Conservation (phyloP, 1,140 invertebrate species). For the Macrobrachium nipponense region DNA sequence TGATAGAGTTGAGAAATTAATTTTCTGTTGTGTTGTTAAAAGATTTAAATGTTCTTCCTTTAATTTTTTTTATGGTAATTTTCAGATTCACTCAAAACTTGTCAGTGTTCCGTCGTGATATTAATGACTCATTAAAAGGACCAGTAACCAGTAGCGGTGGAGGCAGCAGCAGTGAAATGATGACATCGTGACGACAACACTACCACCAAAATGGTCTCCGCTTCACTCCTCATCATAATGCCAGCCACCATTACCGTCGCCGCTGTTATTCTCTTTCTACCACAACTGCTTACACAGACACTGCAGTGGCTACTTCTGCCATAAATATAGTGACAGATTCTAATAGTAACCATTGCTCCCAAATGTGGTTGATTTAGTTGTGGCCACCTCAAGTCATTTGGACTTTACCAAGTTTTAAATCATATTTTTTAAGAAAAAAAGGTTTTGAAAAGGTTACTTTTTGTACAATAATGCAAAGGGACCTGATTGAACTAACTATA, state of each 20-base stretch:
- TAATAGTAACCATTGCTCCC: conserved; percentile 51
- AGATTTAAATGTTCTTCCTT: conserved; percentile 1
- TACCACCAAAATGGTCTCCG: conserved; percentile 28
- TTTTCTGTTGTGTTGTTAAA: background rate
- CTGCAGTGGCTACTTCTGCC: conserved; percentile 42
- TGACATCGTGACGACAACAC: conserved; percentile 64
- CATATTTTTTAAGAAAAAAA: conserved; percentile 58
- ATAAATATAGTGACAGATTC: conserved; percentile 36
- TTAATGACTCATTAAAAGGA: conserved; percentile 93
- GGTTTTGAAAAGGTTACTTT: conserved; percentile 44
- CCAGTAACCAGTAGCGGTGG: conserved; percentile 69
- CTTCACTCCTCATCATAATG: conserved; percentile 22
- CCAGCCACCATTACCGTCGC: conserved; percentile 37
- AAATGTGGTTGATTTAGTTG: conserved; percentile 54
- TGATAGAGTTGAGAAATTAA: background rate
- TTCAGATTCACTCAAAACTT: conserved; percentile 97
- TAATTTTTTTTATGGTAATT: conserved; percentile 61
- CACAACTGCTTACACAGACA: conserved; percentile 41
- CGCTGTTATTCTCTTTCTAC: conserved; percentile 41
- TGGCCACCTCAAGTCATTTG: conserved; percentile 37
- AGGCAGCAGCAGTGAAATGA: conserved; percentile 61
- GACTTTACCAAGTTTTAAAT: conserved; percentile 48
- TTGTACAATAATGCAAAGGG: conserved; percentile 61
- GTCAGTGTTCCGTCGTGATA: conserved; percentile 93
- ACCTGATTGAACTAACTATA: conserved; percentile 54